Base-by-base conservation (phyloP, 2,888 invertebrate species). In the Dynastes hyllus region DNA sequence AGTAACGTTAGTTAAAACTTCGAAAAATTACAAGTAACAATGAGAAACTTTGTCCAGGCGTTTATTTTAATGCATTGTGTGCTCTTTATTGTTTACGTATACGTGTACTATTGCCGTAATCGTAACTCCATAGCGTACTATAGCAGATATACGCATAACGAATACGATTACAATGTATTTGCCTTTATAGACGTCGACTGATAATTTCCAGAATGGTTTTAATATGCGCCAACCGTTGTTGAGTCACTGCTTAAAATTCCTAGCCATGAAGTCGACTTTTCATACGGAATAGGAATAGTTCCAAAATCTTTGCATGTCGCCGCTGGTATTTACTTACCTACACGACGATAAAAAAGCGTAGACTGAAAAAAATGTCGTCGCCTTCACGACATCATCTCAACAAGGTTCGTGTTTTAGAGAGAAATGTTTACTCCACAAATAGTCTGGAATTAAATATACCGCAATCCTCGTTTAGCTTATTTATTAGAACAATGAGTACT, bases 181-280 rank as follows among this genome's bases (percentile, higher is more conserved):
- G 55, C 58, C 37, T 55, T 71, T 16, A 37, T 11, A 16, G 13
- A 37, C 16, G 27, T 58, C 29, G 32, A 55, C 32, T 71, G 55
- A 71, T 32, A 55, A 71, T 71, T 71, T 55, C 55, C 37, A 55
- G 71, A 55, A 71, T 58, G 71, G 37, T 32, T 71, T 71, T 58
- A 55, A 55, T 71, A 71, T 71, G 55, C 66, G 45, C 71, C 27
- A 67, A 51, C 69, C n/a, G 13, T 51, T 58, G 69, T 53, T 58
- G 5, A 71, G 50, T 55, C 55, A 55, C 37, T 37, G 37, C 55
- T 71, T 71, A 29, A 71, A 71, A 71, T 71, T 71, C 58, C 9
- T 13, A 11, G n/a, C 71, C 32, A 22, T 8, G 55, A 37, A 71
- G 32, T 55, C 58, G 55, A 71, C 55, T 37, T 71, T 32, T 32